Percentiles rank a stretch among this genome's conserved stretches.
phyloP scores from a whole-genome alignment of 2,797 vertebrate genomes.

The Serranus cabrilla region DNA sequence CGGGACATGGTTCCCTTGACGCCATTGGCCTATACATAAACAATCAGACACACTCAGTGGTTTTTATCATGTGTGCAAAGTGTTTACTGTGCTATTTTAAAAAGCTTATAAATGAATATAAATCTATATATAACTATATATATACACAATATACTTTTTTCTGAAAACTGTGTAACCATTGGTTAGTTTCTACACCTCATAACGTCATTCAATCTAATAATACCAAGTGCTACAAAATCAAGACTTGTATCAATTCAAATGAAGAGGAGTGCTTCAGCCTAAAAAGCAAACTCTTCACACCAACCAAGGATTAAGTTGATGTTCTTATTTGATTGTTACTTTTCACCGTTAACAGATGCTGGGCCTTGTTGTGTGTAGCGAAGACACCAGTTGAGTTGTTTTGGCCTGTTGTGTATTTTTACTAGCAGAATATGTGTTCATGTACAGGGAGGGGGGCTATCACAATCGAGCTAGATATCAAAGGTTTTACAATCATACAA shows the following conservation, averaged over 20 bases:
- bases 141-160: conserved; percentile 90
- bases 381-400: conserved; percentile 74
- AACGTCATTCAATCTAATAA: conserved; percentile 80
- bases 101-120: conserved; percentile 93
- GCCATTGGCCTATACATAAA: conserved; percentile 90
- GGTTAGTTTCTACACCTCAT: conserved; percentile 86
- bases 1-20: conserved; percentile 80
- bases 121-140: conserved; percentile 91
- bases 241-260: conserved; percentile 69
- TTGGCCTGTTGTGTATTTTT: conserved; percentile 81
- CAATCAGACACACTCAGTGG: conserved; percentile 98
- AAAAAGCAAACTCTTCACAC: conserved; percentile 53
- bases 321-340: conserved; percentile 75
- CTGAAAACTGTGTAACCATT: conserved; percentile 94
- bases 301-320: conserved; percentile 73
- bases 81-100: conserved; percentile 99
- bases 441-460: conserved; percentile 79
- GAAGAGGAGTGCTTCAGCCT: conserved; percentile 51
- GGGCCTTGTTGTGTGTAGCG: conserved; percentile 81
- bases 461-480: conserved; percentile 72
- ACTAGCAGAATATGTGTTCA: conserved; percentile 80
- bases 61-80: conserved; percentile 99
- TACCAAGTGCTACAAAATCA: conserved; percentile 81
- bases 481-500: conserved; percentile 72
- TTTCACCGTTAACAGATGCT: conserved; percentile 75